Conservation (phyloP, 1,140 invertebrate species). For the Papilio machaon region DNA sequence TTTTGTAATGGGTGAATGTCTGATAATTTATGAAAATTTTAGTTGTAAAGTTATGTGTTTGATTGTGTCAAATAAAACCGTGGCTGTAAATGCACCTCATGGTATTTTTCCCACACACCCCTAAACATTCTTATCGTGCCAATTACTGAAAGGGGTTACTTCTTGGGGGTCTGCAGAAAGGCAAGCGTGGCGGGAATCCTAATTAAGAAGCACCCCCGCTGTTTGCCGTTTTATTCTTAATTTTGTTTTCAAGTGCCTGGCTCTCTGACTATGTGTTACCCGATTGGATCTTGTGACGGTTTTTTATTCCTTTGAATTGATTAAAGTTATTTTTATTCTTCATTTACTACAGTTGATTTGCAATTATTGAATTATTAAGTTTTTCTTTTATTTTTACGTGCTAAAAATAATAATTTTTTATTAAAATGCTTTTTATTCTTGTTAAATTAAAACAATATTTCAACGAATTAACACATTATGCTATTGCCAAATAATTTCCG, state of each 20-base stretch:
- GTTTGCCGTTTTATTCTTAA: constrained; percentile 51
- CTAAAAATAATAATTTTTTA: not conserved
- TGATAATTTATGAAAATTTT: not conserved
- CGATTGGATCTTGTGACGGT: constrained; percentile 10
- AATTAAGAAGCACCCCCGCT: constrained; percentile 74
- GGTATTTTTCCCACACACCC: constrained; percentile 72
- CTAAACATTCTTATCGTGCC: constrained; percentile 77
- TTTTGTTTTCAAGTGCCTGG: constrained; percentile 33
- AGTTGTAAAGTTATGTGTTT: not conserved
- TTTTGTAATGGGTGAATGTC: not conserved
- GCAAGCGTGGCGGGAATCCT: constrained; percentile 75
- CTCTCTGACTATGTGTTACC: constrained; percentile 6
- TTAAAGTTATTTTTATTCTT: constrained; percentile 28
- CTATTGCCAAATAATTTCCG: not conserved
- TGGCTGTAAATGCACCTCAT: constrained; percentile 62
- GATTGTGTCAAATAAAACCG: not conserved
- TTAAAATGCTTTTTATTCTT: constrained; percentile 1
- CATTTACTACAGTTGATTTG: constrained; percentile 4
- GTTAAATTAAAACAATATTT: not conserved
- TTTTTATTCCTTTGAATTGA: constrained; percentile 20
- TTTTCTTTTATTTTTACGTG: constrained; percentile 4
- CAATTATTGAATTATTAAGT: not conserved
- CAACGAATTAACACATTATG: not conserved
- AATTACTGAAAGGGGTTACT: constrained; percentile 71
- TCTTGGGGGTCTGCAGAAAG: constrained; percentile 64